A percentile compares a stretch with the other conserved stretches of the same genome.
Conservation (phyloP, 1,140 invertebrate genomes). For the Brachionus manjavacas region DNA sequence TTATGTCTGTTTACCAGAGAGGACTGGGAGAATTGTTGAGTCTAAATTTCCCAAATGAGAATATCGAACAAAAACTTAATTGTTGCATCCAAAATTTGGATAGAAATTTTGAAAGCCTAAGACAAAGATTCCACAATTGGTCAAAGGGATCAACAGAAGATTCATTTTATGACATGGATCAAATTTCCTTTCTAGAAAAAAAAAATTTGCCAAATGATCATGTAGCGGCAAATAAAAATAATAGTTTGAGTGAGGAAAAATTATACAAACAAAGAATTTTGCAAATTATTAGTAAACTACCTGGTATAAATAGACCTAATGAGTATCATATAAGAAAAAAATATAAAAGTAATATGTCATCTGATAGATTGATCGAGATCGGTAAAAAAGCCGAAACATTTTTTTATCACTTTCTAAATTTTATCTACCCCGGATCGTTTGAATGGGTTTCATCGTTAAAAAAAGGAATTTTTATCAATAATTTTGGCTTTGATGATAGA, state of each 20-base stretch:
- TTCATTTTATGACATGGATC: not conserved
- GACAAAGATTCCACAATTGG: not conserved
- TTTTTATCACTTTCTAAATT: not conserved
- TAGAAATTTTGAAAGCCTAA: not conserved
- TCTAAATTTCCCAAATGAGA: not conserved
- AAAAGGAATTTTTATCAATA: not conserved
- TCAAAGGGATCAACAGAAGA: not conserved
- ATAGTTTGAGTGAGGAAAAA: not conserved
- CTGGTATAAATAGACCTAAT: not conserved
- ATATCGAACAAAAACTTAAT: not conserved
- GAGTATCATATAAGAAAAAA: not conserved
- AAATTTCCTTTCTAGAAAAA: not conserved
- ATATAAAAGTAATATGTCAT: not conserved
- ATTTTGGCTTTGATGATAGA: not conserved
- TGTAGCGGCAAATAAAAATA: not conserved
- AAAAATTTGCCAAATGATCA: not conserved
- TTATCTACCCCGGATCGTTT: not conserved
- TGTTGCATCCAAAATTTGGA: not conserved
- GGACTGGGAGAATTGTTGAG: not conserved
- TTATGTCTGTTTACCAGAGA: not conserved
- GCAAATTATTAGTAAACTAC: not conserved
- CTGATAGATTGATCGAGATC: not conserved
- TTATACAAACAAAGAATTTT: not conserved
- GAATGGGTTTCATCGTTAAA: not conserved
- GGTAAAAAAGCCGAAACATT: not conserved